Evolutionary conservation across 2,888 invertebrate genomes (phyloP).

Genomic region (Alitta virens): DNA sequence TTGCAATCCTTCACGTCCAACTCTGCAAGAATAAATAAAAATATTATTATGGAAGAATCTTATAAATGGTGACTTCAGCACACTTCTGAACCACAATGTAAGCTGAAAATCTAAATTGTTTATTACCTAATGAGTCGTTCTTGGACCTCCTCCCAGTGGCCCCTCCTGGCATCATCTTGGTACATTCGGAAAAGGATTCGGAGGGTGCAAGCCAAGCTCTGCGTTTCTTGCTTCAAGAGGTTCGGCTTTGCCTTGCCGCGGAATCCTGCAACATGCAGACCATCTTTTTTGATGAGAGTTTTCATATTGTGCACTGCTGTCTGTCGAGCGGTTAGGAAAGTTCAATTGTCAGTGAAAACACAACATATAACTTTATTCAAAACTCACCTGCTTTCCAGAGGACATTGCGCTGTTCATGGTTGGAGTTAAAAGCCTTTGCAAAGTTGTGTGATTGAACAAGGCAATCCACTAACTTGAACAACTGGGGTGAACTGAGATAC

Average conservation of each 20-base stretch:
- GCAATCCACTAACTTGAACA: constrained; percentile 86
- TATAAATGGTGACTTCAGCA: too few species aligned
- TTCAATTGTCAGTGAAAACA: too few species aligned
- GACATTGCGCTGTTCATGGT: constrained; percentile 88
- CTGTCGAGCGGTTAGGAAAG: too few species aligned
- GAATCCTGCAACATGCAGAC: constrained; percentile 62
- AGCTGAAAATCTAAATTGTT: too few species aligned
- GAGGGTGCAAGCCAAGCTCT: constrained; percentile 88
- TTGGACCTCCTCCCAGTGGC: constrained; percentile 81
- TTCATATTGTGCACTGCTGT: too few species aligned
- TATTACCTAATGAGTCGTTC: constrained; percentile 69
- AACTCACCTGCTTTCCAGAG: constrained; percentile 85
- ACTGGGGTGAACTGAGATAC: constrained; percentile 77
- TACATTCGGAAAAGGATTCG: constrained; percentile 95
- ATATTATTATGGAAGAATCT: too few species aligned
- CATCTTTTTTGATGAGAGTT: too few species aligned
- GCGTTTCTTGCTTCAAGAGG: constrained; percentile 90
- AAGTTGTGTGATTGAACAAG: constrained; percentile 87
- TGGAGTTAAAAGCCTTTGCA: constrained; percentile 87
- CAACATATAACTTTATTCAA: too few species aligned
- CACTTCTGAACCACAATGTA: too few species aligned
- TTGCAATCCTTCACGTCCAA: constrained; percentile 84
- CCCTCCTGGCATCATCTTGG: constrained; percentile 72
- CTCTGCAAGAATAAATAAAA: too few species aligned
- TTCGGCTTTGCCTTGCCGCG: constrained; percentile 92